Evolutionary conservation across 2,888 invertebrate genomes (phyloP).

Genomic region (Nyleta sp.): DNA sequence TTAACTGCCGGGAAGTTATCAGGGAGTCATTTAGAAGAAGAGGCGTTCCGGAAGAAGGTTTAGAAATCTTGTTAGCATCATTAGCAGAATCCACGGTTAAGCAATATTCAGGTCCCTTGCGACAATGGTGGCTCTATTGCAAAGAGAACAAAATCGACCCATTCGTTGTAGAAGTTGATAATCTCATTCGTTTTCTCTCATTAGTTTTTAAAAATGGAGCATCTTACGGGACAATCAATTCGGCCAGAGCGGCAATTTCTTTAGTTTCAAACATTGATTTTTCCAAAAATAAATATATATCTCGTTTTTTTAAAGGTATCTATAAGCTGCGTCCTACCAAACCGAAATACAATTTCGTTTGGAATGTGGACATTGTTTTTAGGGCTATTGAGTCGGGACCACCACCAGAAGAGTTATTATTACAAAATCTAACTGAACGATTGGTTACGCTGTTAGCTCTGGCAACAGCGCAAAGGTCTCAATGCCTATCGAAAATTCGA

Average conservation of each 20-base stretch:
- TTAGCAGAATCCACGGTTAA: constrained; percentile 30
- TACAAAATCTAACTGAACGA: constrained; percentile 29
- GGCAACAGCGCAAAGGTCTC: constrained; percentile 3
- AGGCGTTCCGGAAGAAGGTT: constrained; percentile 18
- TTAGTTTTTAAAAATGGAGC: constrained; percentile 11
- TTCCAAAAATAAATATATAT: not conserved
- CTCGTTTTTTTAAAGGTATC: too few species aligned
- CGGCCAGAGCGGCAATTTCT: constrained; percentile 33
- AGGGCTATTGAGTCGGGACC: too few species aligned
- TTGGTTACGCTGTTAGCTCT: constrained; percentile 11
- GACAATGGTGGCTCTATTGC: not conserved
- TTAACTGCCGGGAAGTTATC: constrained; percentile 41
- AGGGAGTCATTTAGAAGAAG: constrained; percentile 25
- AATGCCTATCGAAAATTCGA: constrained; percentile 1
- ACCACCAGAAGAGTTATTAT: constrained; percentile 2
- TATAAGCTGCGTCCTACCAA: too few species aligned
- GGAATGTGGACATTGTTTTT: too few species aligned
- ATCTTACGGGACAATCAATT: constrained; percentile 41
- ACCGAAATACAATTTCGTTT: too few species aligned
- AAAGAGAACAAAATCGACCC: constrained; percentile 24
- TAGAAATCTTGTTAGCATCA: constrained; percentile 60
- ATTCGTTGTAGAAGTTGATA: constrained; percentile 12
- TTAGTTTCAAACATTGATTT: not conserved
- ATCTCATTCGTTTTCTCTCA: not conserved
- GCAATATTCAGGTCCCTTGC: not conserved